These are phyloP conservation scores for Azemiops feae DNA, from an alignment of 2,113 vertebrate genomes.

Conservation along the genomic window DNA sequence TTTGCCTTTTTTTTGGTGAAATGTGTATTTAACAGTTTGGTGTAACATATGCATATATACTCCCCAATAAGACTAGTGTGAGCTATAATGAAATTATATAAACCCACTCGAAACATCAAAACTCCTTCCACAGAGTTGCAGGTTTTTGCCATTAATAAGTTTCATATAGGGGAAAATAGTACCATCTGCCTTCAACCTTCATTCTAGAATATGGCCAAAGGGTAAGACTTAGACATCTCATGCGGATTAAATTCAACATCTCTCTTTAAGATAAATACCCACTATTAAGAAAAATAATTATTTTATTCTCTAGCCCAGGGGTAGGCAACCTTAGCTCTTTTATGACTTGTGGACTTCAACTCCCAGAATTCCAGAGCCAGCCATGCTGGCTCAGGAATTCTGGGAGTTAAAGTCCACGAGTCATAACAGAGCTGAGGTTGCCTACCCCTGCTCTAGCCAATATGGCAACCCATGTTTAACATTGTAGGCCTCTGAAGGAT, in stretches of 20 bases:
- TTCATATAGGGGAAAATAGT: not conserved
- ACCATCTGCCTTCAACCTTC: not conserved
- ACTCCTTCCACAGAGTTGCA: not conserved
- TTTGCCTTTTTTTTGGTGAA: too few species aligned
- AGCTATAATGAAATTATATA: not conserved
- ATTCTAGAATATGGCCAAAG: not conserved
- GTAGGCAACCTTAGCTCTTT: too few species aligned
- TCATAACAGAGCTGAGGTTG: too few species aligned
- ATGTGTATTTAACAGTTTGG: too few species aligned
- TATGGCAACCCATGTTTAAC: not conserved
- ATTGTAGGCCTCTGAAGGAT: too few species aligned
- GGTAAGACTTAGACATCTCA: not conserved
- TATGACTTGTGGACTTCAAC: too few species aligned
- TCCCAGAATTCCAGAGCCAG: too few species aligned
- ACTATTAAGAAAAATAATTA: not conserved
- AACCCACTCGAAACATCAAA: not conserved
- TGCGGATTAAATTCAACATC: not conserved
- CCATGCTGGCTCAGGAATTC: too few species aligned
- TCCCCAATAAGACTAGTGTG: not conserved
- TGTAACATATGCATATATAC: too few species aligned
- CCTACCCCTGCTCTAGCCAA: too few species aligned
- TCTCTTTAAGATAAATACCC: conserved; percentile 7
- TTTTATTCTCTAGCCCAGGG: not conserved
- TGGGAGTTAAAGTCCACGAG: too few species aligned
- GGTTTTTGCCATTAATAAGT: not conserved